Evolutionary conservation across 1,140 invertebrate species (phyloP).

Genomic region (Globodera ellingtonae): DNA sequence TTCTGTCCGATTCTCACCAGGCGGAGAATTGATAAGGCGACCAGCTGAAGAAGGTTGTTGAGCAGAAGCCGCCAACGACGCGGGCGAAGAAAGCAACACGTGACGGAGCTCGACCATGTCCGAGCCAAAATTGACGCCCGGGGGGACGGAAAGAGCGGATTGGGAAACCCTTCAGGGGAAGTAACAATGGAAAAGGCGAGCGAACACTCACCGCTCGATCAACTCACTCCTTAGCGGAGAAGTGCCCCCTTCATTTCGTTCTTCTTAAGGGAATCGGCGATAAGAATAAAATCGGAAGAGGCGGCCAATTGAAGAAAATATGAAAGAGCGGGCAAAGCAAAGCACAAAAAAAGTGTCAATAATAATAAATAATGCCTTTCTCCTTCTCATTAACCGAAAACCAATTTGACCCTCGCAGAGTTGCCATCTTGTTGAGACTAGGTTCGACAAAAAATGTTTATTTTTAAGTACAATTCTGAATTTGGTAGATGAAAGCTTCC

Average conservation of each 20-base stretch:
- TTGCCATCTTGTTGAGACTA: not conserved
- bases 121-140: constrained; percentile 31
- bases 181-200: not conserved
- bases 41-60: not conserved
- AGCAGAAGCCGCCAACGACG: not conserved
- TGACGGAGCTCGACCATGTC: constrained; percentile 33
- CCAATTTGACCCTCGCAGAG: not conserved
- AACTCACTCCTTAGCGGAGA: constrained; percentile 11
- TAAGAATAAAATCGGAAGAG: constrained; percentile 9
- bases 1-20: not conserved
- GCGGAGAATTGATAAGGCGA: constrained; percentile 8
- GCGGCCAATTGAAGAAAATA: not conserved
- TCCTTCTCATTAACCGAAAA: not conserved
- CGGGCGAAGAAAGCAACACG: not conserved
- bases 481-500: constrained; percentile 6
- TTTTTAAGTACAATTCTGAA: not conserved
- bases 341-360: too few species aligned
- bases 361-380: too few species aligned
- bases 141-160: constrained; percentile 24
- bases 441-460: too few species aligned
- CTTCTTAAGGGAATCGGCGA: constrained; percentile 1
- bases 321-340: not conserved
- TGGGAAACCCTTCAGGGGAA: constrained; percentile 15
- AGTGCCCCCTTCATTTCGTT: constrained; percentile 6
- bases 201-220: not conserved